Percentiles rank a stretch among this genome's conserved stretches.
phyloP scores from a whole-genome alignment of 2,113 vertebrate species.

The Pseudolaguvia tuberculata region DNA sequence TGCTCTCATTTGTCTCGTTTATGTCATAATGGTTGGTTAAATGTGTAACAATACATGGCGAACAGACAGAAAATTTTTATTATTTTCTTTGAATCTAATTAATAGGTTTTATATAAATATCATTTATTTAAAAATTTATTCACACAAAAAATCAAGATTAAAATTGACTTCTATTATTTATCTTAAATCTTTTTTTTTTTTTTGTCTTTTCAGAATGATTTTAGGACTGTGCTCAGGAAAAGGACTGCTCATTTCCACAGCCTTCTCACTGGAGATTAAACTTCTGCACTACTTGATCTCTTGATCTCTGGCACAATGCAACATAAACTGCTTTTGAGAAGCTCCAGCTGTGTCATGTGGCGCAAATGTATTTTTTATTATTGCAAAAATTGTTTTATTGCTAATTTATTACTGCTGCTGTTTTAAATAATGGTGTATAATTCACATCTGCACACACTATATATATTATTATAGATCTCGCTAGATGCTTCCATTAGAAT shows the following conservation, averaged over 20 bases:
- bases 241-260: conserved; percentile 63
- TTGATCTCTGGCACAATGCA: no score
- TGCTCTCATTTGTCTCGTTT: background rate
- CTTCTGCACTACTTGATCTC: background rate
- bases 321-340: background rate
- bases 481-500: background rate
- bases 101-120: no score
- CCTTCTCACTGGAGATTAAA: conserved; percentile 63
- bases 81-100: no score
- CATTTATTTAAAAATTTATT: no score
- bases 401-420: conserved; percentile 20
- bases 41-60: background rate
- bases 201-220: conserved; percentile 67
- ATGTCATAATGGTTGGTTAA: background rate
- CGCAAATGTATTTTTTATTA: background rate
- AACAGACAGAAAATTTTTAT: background rate
- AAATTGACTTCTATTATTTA: no score
- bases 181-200: background rate
- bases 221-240: conserved; percentile 65
- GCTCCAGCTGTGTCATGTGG: background rate
- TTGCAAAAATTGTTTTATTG: background rate
- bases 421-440: background rate
- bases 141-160: no score
- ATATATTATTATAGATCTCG: background rate
- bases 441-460: background rate